A percentile compares a stretch with the other conserved stretches of the same genome.
Evolutionary conservation across 2,888 invertebrate species (phyloP).

Genomic region (Eledone cirrhosa): DNA sequence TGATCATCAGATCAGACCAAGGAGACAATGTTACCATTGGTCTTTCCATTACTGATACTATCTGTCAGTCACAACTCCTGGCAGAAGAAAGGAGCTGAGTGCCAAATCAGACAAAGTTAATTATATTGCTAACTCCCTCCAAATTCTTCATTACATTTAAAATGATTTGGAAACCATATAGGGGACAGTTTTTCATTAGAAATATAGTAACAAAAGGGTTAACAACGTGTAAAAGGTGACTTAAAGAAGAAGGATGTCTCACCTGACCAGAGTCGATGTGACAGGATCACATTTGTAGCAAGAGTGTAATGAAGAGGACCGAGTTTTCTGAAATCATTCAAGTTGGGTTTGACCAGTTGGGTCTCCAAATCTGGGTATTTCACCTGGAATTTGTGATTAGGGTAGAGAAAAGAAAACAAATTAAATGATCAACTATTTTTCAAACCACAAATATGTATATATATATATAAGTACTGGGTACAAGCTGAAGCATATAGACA

Average conservation of each 20-base stretch:
- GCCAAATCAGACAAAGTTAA: too few species aligned
- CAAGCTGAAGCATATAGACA: too few species aligned
- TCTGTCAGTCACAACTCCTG: too few species aligned
- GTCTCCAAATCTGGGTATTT: slow-evolving; percentile 89
- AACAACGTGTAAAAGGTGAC: background rate
- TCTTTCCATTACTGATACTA: too few species aligned
- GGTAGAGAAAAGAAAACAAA: background rate
- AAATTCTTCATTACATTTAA: too few species aligned
- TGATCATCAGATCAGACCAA: too few species aligned
- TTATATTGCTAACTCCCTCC: too few species aligned
- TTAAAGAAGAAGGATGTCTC: slow-evolving; percentile 29
- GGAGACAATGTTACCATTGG: too few species aligned
- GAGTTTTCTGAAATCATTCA: slow-evolving; percentile 76
- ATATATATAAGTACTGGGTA: background rate
- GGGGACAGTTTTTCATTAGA: too few species aligned
- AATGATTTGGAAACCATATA: too few species aligned
- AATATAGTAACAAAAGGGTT: too few species aligned
- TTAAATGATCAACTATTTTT: background rate
- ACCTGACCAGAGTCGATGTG: slow-evolving; percentile 79
- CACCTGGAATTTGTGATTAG: slow-evolving; percentile 53
- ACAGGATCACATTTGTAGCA: slow-evolving; percentile 85
- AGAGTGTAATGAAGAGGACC: slow-evolving; percentile 71
- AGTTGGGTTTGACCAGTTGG: slow-evolving; percentile 82
- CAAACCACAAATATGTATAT: background rate
- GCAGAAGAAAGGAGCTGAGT: too few species aligned